Base-by-base conservation (phyloP, 2,888 invertebrate species). In the Lepidonotus clava region DNA sequence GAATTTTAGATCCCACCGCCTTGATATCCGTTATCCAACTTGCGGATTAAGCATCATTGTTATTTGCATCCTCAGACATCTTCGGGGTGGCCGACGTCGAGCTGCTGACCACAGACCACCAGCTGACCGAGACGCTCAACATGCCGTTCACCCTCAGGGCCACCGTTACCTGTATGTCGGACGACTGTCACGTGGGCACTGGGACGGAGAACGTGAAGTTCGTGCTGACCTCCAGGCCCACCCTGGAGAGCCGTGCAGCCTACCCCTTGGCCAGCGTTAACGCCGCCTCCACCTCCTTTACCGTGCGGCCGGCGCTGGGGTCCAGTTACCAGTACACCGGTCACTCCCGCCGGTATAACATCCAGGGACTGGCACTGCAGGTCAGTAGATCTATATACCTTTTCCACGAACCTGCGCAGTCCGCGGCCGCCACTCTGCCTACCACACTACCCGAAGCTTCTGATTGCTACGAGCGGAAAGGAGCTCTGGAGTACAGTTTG, bases 281-380 rank as follows among this genome's bases (percentile, higher is more conserved):
- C 66, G 11, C n/a, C 28, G 28, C 28, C 1, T 46, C 46, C 34
- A 28, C 5, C 8, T 0, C 6, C 32, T 32, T n/a, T 1, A 18
- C n/a, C 4, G 80, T 80, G 11, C n/a, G 18, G 1, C 80, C 80
- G 0, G 28, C 14, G 1, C 34, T 80, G 41, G 80, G 46, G 14
- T 14, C 80, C 24, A 18, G 24, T 34, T 80, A n/a, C 51, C 41
- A n/a, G n/a, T 80, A 80, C 80, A 71, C 71, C 2, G 71, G 71
- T 18, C 36, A 71, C 36, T 36, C 71, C 71, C 11, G 34, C n/a
- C 18, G 18, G 21, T 71, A 36, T n/a, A 71, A 34, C 71, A 71
- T 71, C 0, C 0, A 71, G 21, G 71, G 71, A 34, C 11, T 8
- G 36, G 38, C 38, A n/a, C n/a, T n/a, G n/a, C n/a, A n/a, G n/a